These are phyloP conservation scores for Ivindomyrus marchei DNA, from an alignment of 2,113 vertebrate genomes.

Conservation along the genomic window DNA sequence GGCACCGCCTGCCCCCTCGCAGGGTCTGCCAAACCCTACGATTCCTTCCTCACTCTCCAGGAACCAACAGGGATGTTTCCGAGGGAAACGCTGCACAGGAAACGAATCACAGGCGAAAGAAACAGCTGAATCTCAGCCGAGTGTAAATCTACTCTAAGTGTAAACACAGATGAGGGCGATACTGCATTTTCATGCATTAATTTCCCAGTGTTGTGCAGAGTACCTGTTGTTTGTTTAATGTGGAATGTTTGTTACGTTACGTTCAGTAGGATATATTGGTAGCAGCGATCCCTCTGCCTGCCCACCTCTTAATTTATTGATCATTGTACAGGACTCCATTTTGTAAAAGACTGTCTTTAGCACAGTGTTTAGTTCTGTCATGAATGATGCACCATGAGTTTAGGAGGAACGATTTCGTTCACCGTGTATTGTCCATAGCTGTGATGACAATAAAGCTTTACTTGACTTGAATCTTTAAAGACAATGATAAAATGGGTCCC, in stretches of 20 bases:
- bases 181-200: neutral
- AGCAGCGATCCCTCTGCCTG: neutral
- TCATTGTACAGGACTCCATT: neutral
- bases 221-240: neutral
- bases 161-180: neutral
- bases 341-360: neutral
- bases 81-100: conserved; percentile 3
- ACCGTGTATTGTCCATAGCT: neutral
- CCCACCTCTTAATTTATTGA: neutral
- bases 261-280: neutral
- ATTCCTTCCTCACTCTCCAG: conserved; percentile 28
- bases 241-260: neutral
- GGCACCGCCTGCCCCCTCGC: conserved; percentile 41
- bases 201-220: neutral
- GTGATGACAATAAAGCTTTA: neutral
- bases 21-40: conserved; percentile 38
- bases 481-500: neutral
- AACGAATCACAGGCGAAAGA: neutral
- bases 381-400: neutral
- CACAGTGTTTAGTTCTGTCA: neutral
- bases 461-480: neutral
- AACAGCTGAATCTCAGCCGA: neutral
- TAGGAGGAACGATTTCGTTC: neutral
- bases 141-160: neutral
- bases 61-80: conserved; percentile 13